Percentiles rank a stretch among this genome's conserved stretches.
Evolutionary conservation across 2,113 vertebrate genomes (phyloP).

Genomic region (Leptocoma aspasia): DNA sequence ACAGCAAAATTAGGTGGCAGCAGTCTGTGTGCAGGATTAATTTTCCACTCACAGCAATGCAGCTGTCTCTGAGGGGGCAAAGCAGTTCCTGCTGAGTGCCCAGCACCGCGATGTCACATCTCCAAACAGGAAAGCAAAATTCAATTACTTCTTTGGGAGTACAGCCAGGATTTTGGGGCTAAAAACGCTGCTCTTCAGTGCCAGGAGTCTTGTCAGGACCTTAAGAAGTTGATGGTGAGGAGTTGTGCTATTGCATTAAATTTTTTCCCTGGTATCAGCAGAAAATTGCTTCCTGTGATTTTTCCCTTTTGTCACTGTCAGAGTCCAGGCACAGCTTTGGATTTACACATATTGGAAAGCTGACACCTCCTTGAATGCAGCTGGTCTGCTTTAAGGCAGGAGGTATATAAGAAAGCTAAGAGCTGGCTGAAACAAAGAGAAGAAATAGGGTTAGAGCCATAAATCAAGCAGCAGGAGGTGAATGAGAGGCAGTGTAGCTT

Average conservation of each 20-base stretch:
- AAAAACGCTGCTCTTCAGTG: background rate
- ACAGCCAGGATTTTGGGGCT: background rate
- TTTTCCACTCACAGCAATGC: slow-evolving; percentile 1
- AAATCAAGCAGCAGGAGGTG: slow-evolving; percentile 51
- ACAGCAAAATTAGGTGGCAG: background rate
- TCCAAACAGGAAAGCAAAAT: slow-evolving; percentile 15
- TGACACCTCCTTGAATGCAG: background rate
- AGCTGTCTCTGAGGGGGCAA: background rate
- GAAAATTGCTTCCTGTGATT: slow-evolving; percentile 18
- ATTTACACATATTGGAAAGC: background rate
- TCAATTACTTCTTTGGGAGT: slow-evolving; percentile 1
- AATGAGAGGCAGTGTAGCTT: background rate
- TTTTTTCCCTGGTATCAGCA: background rate
- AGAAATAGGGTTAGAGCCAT: slow-evolving; percentile 12
- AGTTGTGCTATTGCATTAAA: background rate
- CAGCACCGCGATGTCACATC: background rate
- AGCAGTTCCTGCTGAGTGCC: background rate
- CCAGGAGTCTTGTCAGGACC: background rate
- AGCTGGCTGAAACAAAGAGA: slow-evolving; percentile 2
- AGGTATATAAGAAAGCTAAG: background rate
- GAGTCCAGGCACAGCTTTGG: background rate
- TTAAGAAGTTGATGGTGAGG: background rate
- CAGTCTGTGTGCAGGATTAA: background rate
- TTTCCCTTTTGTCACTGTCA: slow-evolving; percentile 12
- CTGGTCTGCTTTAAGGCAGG: slow-evolving; percentile 2